Base-by-base conservation (phyloP, 2,888 invertebrate genomes). In the Pterobdella sp. region DNA sequence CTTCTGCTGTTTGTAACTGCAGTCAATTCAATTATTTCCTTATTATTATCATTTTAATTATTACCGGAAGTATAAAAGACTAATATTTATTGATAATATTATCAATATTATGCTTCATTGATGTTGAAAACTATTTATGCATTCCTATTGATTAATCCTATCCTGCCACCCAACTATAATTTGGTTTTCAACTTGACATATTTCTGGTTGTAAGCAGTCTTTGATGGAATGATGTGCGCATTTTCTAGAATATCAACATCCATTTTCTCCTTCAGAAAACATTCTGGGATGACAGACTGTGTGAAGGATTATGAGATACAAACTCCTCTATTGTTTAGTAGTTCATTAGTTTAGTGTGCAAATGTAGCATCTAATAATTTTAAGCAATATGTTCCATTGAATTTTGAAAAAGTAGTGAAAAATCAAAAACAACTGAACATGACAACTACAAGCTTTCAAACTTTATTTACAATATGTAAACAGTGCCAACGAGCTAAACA, bases 1-100 rank as follows among this genome's bases (percentile, higher is more conserved):
- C 82, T 99, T 97, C 80, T 95, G 90, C 85, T 99, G 98, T 84
- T 98, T 99, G 84, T 97, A 99, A 84, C 97, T 97, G n/a, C n/a
- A n/a, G n/a, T n/a, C n/a, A n/a, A n/a, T n/a, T n/a, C n/a, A n/a
- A n/a, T n/a, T n/a, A n/a, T n/a, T n/a, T n/a, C n/a, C n/a, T n/a
- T n/a, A n/a, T n/a, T n/a, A n/a, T n/a, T n/a, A n/a, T n/a, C n/a
- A n/a, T n/a, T n/a, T n/a, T n/a, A n/a, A n/a, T n/a, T n/a, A n/a
- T n/a, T n/a, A n/a, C n/a, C n/a, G n/a, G n/a, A n/a, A n/a, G n/a
- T n/a, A n/a, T n/a, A n/a, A n/a, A n/a, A n/a, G n/a, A n/a, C n/a
- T n/a, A n/a, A n/a, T n/a, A n/a, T n/a, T n/a, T n/a, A n/a, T n/a
- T n/a, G n/a, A n/a, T n/a, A n/a, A n/a, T n/a, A n/a, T n/a, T n/a